Evolutionary conservation across 2,888 invertebrate species (phyloP), one percentile per base, ranked within the genome.

Genomic region (Platerodrilus igneus): DNA sequence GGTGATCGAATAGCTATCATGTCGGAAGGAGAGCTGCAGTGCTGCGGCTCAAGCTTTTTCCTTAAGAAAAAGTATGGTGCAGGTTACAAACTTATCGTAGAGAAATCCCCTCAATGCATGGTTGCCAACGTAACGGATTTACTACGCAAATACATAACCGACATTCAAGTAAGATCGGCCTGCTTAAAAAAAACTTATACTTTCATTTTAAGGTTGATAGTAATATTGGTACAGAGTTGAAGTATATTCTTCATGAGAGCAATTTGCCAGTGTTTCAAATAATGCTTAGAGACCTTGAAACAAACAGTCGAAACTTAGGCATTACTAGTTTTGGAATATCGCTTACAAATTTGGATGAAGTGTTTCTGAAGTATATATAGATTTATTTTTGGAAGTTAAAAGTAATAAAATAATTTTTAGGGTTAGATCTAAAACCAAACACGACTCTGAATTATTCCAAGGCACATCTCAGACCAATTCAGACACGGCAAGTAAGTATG

Each of bases 1-100:
- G 91, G 90, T 1, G 91, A 91, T 67, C 74, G 89, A 26, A 87
- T 91, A 49, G 90, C 88, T 5, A 90, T 92, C 40, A 86, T 92
- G 86, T 80, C 87, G 2, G 78, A 78, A 27, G 91, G 91, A 1
- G 75, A 78, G 22, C 68, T 91, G 25, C 83, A 86, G 58, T 89
- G 90, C 58, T 79, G 82, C 47, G 91, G 90, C 5, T 82, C 85
- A 0, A 83, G 87, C 2, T 83, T 80, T 62, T 89, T 81, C 60
- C 72, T 92, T 20, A 92, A 91, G 64, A 83, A 83, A 53, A 81
- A 82, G 66, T 90, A 86, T 60, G 90, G 90, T n/a, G 81, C 84
- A 16, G 91, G 91, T 0, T 92, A 92, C 65, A 83, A 83, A 51
- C 72, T 92, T 51, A 82, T 83, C 0, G 75, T 80, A 45, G 78